Percentiles rank a stretch among this genome's conserved stretches.
Evolutionary conservation across 2,888 invertebrate genomes (phyloP).

Genomic region (Calliphora vomitoria): DNA sequence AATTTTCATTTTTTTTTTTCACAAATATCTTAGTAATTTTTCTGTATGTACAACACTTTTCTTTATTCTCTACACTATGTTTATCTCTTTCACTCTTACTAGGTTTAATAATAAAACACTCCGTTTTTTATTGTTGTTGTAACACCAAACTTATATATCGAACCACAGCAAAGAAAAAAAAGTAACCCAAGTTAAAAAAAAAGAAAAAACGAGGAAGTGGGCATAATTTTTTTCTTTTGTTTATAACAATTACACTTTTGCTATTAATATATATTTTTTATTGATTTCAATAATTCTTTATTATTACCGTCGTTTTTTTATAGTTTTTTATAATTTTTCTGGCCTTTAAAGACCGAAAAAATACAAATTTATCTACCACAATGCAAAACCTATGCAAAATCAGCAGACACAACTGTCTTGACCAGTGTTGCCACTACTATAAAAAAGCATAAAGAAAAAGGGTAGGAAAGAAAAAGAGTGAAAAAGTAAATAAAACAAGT

Average conservation of each 20-base stretch:
- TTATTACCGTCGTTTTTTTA: slow-evolving; percentile 41
- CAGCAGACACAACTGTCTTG: slow-evolving; percentile 39
- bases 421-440: slow-evolving; percentile 21
- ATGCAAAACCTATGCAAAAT: slow-evolving; percentile 39
- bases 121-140: slow-evolving; percentile 45
- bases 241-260: slow-evolving; percentile 22
- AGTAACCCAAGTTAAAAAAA: slow-evolving; percentile 5
- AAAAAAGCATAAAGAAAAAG: too few relatives aligned
- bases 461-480: too few relatives aligned
- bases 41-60: slow-evolving; percentile 74
- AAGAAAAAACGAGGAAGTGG: slow-evolving; percentile 55
- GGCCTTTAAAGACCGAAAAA: slow-evolving; percentile 67
- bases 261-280: not conserved
- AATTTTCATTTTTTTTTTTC: slow-evolving; percentile 49
- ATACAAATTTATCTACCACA: slow-evolving; percentile 52
- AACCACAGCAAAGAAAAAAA: slow-evolving; percentile 48
- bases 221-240: not conserved
- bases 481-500: too few relatives aligned
- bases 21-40: slow-evolving; percentile 65
- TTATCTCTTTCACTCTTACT: slow-evolving; percentile 56
- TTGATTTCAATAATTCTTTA: not conserved
- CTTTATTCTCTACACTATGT: slow-evolving; percentile 46
- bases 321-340: slow-evolving; percentile 53
- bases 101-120: slow-evolving; percentile 31
- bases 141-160: slow-evolving; percentile 43